Conservation (phyloP, 2,888 invertebrate species). For the Blastobasis lacticolella region DNA sequence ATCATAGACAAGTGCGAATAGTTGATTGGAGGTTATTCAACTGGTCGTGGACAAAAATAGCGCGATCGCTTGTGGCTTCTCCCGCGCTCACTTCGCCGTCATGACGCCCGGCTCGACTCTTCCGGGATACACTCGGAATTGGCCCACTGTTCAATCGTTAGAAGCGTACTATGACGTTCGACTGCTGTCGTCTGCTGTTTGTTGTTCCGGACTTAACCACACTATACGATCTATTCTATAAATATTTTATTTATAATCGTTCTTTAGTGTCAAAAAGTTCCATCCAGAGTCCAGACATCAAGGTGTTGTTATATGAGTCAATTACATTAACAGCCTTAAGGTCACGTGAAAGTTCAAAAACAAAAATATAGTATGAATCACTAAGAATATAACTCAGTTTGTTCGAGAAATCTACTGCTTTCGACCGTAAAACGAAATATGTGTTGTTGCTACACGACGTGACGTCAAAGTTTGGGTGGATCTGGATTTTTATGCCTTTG, state of each 20-base stretch:
- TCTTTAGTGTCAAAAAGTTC: too few relatives aligned
- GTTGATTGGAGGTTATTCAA: conserved; percentile 74
- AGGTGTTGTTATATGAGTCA: too few relatives aligned
- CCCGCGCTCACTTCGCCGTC: conserved; percentile 29
- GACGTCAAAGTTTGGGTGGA: conserved; percentile 34
- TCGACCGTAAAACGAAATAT: conserved; percentile 31
- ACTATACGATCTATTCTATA: too few relatives aligned
- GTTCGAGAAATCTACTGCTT: conserved; percentile 4
- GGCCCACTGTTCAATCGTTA: conserved; percentile 29
- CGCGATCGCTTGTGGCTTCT: conserved; percentile 50
- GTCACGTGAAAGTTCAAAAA: too few relatives aligned
- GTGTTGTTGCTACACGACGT: conserved; percentile 28
- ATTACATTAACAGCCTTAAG: too few relatives aligned
- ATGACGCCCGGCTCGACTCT: conserved; percentile 33
- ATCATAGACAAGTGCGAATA: conserved; percentile 67
- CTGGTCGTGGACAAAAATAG: conserved; percentile 68
- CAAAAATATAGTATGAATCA: too few relatives aligned
- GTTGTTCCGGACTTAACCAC: conserved; percentile 1
- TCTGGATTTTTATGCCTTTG: conserved; percentile 37
- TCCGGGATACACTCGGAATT: conserved; percentile 51
- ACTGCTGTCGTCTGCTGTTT: conserved; percentile 7
- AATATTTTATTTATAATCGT: too few relatives aligned
- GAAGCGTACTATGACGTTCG: conserved; percentile 8
- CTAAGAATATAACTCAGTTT: too few relatives aligned
- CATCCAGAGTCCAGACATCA: too few relatives aligned